Evolutionary conservation across 1,140 invertebrate genomes (phyloP).

Genomic region (Cephus cinctus): DNA sequence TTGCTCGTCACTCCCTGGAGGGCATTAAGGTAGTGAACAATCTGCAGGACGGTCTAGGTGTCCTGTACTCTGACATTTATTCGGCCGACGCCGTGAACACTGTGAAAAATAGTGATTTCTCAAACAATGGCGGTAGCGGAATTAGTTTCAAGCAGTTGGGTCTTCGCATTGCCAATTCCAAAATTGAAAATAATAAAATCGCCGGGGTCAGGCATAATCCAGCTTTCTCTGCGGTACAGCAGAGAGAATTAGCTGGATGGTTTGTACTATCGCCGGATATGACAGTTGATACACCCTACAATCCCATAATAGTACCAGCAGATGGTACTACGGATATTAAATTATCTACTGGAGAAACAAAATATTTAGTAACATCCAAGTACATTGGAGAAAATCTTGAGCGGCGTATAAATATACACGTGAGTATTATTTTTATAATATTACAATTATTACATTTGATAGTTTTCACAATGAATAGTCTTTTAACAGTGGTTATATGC

Average conservation of each 20-base stretch:
- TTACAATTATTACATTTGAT: too few relatives aligned
- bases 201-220: slow-evolving; percentile 94
- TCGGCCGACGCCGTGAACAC: slow-evolving; percentile 82
- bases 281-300: slow-evolving; percentile 67
- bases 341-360: slow-evolving; percentile 71
- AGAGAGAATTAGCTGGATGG: slow-evolving; percentile 92
- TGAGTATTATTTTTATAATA: slow-evolving; percentile 27
- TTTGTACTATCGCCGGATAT: slow-evolving; percentile 69
- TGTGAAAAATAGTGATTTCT: slow-evolving; percentile 86
- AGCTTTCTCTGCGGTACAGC: slow-evolving; percentile 77
- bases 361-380: slow-evolving; percentile 73
- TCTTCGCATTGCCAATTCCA: slow-evolving; percentile 72
- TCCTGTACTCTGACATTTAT: slow-evolving; percentile 87
- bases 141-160: slow-evolving; percentile 87
- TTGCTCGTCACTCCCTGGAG: slow-evolving; percentile 88
- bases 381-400: slow-evolving; percentile 59
- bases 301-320: slow-evolving; percentile 69
- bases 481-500: slow-evolving; percentile 45
- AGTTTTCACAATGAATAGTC: too few relatives aligned
- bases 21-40: slow-evolving; percentile 80
- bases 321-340: slow-evolving; percentile 61
- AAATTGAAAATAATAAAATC: slow-evolving; percentile 80
- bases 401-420: slow-evolving; percentile 52
- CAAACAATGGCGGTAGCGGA: slow-evolving; percentile 82
- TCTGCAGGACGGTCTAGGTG: slow-evolving; percentile 82